Base-by-base conservation (phyloP, 2,113 vertebrate genomes). In the Hippocampus mohnikei region DNA sequence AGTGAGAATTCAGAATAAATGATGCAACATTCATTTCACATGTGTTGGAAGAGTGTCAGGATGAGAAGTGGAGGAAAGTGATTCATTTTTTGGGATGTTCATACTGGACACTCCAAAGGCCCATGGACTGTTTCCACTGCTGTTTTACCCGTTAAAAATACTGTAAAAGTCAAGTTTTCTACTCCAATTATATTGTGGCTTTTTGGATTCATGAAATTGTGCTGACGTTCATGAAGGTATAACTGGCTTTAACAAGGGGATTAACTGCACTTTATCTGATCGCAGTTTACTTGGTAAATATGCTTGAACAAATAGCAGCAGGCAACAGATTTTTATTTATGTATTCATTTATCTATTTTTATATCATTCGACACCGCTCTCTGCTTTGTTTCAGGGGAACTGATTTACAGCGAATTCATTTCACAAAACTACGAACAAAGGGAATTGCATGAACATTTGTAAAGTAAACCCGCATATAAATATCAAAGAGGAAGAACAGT, bases 21-120 rank as follows among this genome's bases (percentile, higher is more conserved):
- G 84, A 83, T 67, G 80, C 72, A 66, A 85, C 90, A 91, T 92
- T 86, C 84, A 91, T 91, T 92, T 90, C 91, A 91, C 88, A 92
- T 89, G 84, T 91, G 90, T 82, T 72, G 65, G 27, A 76, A 50
- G 55, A 76, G 77, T 70, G 85, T 78, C 79, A 77, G 46, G 73
- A 66, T 55, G 61, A 75, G 73, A 75, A 75, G 74, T 68, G 27
- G 73, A 77, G 78, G 73, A 76, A 76, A 60, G 78, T 75, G 76
- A 83, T 46, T 72, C 46, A 65, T 73, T 77, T 40, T 55, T 65
- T 40, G 66, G 70, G 84, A 89, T 88, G 87, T 84, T 81, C 86
- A 62, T 50, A 55, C 73, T 58, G 27, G 67, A 75, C 79, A 74
- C 80, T 79, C 74, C 55, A n/a, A 67, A 73, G 80, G 76, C 69